Conservation (phyloP, 1,140 invertebrate genomes). For the Sarcophaga peregrina region DNA sequence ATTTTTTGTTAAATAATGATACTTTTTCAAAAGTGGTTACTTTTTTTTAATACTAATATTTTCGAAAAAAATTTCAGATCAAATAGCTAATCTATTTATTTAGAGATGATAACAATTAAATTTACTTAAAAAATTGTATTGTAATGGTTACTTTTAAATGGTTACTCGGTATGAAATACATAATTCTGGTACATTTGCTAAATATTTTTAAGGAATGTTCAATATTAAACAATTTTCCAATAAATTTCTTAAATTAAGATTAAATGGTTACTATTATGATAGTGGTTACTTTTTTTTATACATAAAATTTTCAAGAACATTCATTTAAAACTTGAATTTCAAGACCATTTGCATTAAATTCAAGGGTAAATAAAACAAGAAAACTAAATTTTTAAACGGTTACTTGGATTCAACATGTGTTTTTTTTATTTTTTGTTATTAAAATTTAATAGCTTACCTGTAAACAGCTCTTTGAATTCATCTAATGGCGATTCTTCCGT, state of each 20-base stretch:
- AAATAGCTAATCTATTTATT: neutral
- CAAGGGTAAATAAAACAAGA: too few species aligned
- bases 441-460: conserved; percentile 49
- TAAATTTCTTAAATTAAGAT: neutral
- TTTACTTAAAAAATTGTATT: neutral
- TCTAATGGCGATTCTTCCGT: conserved; percentile 55
- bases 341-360: too few species aligned
- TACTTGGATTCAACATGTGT: neutral
- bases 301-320: neutral
- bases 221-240: too few species aligned
- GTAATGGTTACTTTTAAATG: neutral
- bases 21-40: neutral
- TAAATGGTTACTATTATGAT: neutral
- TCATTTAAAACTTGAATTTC: neutral
- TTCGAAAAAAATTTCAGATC: neutral
- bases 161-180: neutral
- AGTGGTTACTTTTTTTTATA: neutral
- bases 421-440: neutral
- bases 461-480: conserved; percentile 61
- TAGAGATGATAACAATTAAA: neutral
- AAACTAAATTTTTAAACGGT: neutral
- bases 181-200: neutral
- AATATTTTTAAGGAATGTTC: neutral
- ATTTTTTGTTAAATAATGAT: neutral
- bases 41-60: neutral